Evolutionary conservation across 2,113 vertebrate genomes (phyloP).

Genomic region (Cynocephalus volans): DNA sequence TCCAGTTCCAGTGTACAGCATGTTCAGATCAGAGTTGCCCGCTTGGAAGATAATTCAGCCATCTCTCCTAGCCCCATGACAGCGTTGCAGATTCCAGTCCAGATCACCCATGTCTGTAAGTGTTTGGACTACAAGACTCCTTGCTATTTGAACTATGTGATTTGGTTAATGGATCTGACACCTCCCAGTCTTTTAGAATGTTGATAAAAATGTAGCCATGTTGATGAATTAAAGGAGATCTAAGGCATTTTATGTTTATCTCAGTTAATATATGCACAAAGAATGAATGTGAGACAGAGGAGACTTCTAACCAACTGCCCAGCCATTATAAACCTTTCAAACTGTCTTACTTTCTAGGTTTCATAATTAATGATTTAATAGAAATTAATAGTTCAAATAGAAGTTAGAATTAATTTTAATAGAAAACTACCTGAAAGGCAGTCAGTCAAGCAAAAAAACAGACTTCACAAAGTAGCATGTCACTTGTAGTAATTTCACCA

Average conservation of each 20-base stretch:
- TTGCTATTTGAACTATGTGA: slow-evolving; percentile 13
- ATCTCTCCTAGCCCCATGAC: slow-evolving; percentile 91
- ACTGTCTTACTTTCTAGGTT: slow-evolving; percentile 37
- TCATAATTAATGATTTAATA: slow-evolving; percentile 13
- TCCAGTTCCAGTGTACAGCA: slow-evolving; percentile 91
- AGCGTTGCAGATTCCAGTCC: slow-evolving; percentile 97
- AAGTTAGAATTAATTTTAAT: slow-evolving; percentile 37
- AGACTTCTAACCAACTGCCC: not conserved
- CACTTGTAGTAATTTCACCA: slow-evolving; percentile 37
- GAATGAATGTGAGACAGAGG: slow-evolving; percentile 1
- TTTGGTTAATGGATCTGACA: slow-evolving; percentile 21
- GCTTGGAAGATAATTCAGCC: slow-evolving; percentile 92
- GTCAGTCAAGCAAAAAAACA: not conserved
- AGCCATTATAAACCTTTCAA: slow-evolving; percentile 39
- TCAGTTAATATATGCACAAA: slow-evolving; percentile 66
- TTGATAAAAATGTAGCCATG: not conserved
- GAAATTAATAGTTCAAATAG: not conserved
- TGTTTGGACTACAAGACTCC: slow-evolving; percentile 51
- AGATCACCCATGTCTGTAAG: slow-evolving; percentile 98
- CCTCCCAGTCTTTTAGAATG: slow-evolving; percentile 21
- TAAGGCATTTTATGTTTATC: slow-evolving; percentile 45
- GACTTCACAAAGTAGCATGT: not conserved
- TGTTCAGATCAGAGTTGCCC: slow-evolving; percentile 95
- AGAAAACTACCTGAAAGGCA: slow-evolving; percentile 29
- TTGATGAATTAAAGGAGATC: slow-evolving; percentile 17